Base-by-base conservation (phyloP, 2,888 invertebrate species). In the Orthosia incerta region DNA sequence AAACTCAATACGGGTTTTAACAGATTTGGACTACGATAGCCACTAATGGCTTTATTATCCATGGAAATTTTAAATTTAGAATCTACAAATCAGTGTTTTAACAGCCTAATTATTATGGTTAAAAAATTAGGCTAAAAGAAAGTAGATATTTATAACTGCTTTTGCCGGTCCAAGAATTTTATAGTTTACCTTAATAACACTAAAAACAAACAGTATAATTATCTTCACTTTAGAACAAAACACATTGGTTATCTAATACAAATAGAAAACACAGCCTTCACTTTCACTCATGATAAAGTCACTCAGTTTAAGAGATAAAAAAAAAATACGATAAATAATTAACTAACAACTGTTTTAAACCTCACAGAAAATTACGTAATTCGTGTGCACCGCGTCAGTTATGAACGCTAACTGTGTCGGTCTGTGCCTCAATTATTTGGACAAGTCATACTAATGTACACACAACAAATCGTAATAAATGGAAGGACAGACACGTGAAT, bases 401-500 rank as follows among this genome's bases (percentile, higher is more conserved):
- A 51, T 50, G 63, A 68, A 57, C 39, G 61, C 60, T 67, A 1
- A 84, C 82, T 60, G 59, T 45, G 15, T 5, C 80, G 9, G 39
- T 39, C 39, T 39, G 84, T 45, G 46, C 63, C 59, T 76, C 67
- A 71, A 74, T 80, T 75, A 84, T 80, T 65, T 75, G 61, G 51
- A 63, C 69, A 55, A 70, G 31, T 18, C 64, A 67, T 62, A 69
- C 71, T 85, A 85, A 85, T 80, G 80, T 83, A 81, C 79, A 86
- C 82, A 86, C 73, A 85, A 83, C 82, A 88, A 87, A 89, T 88
- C 83, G 80, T 87, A 87, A 86, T 87, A 87, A 91, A 79, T 86
- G 84, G 82, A 79, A 84, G 82, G 80, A 76, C 88, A 86, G 84
- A 88, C 87, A 87, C 80, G 71, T 84, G 78, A 74, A 76, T 86